Base-by-base conservation (phyloP, 2,888 invertebrate species). In the Harpalus rufipes region DNA sequence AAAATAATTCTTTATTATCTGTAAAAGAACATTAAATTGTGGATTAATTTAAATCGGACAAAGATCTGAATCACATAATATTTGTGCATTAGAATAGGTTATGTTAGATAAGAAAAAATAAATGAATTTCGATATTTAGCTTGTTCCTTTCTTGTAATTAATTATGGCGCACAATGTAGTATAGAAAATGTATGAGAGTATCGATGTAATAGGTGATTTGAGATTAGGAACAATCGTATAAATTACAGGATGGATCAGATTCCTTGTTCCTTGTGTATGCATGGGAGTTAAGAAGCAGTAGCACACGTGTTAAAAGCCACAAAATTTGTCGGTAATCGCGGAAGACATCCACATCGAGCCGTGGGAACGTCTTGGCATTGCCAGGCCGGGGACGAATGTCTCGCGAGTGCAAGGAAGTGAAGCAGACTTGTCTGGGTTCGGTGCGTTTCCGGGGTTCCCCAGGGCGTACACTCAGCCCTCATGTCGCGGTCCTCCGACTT, bases 371-470 rank as follows among this genome's bases (percentile, higher is more conserved):
- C 41, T 32, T 58, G n/a, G n/a, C n/a, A n/a, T n/a, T n/a, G n/a
- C n/a, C n/a, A n/a, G n/a, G 74, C 83, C 61, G 59, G 61, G 61
- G 61, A 61, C 41, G 80, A 61, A 56, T 39, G 80, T 76, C 78
- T 58, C 65, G 78, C 63, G 84, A 84, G 65, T 84, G 78, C 78
- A 84, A 84, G 84, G 84, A 84, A 84, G 78, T 78, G 65, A 44
- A 59, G 61, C 56, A 84, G 78, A 84, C 84, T 84, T 84, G 78
- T 76, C 84, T 84, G 76, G 84, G 84, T 84, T 84, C 78, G 65
- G 44, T 14, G 44, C 56, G 78, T 78, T 84, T 84, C 84, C 84
- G 84, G 84, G 65, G 61, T 78, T 84, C 84, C 65, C 84, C 78
- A 84, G 65, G 83, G 63, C 41, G 32, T 32, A 18, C 12, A n/a